phyloP scores from a whole-genome alignment of 2,797 vertebrate genomes.

The Sebastes paucispinis region DNA sequence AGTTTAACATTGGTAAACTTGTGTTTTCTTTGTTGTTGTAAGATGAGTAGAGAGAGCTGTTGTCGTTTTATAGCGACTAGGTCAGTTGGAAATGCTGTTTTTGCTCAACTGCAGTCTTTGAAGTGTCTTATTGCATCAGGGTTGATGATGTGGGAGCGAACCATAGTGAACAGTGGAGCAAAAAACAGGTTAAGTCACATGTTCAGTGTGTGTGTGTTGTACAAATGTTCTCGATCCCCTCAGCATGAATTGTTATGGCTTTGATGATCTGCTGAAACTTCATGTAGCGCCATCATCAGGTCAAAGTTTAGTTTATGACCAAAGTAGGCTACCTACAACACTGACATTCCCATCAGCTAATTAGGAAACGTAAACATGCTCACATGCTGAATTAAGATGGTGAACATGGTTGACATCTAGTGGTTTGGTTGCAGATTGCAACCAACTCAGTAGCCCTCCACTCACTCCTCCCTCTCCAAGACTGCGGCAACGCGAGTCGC shows the following conservation, averaged over 20 bases:
- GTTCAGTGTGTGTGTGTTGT: not conserved
- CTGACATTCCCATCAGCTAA: not conserved
- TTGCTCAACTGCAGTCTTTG: not conserved
- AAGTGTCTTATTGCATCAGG: constrained; percentile 5
- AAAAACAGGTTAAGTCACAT: constrained; percentile 12
- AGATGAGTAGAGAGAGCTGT: not conserved
- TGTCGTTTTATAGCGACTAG: not conserved
- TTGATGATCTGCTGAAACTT: too few relatives aligned
- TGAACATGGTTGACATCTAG: not conserved
- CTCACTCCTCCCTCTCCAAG: too few relatives aligned
- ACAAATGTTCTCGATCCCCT: not conserved
- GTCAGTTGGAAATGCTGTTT: not conserved
- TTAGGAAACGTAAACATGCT: not conserved
- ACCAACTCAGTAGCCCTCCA: too few relatives aligned
- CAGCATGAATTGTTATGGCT: too few relatives aligned
- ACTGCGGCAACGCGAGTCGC: too few relatives aligned
- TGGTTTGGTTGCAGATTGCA: too few relatives aligned
- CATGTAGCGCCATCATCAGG: too few relatives aligned
- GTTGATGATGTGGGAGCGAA: not conserved
- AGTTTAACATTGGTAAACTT: not conserved
- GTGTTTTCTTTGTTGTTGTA: not conserved
- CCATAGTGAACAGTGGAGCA: not conserved
- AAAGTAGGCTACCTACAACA: too few relatives aligned
- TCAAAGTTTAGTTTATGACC: not conserved
- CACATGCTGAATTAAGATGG: not conserved